These are phyloP conservation scores for Actias luna DNA, from an alignment of 2,888 invertebrate species.

Conservation along the genomic window DNA sequence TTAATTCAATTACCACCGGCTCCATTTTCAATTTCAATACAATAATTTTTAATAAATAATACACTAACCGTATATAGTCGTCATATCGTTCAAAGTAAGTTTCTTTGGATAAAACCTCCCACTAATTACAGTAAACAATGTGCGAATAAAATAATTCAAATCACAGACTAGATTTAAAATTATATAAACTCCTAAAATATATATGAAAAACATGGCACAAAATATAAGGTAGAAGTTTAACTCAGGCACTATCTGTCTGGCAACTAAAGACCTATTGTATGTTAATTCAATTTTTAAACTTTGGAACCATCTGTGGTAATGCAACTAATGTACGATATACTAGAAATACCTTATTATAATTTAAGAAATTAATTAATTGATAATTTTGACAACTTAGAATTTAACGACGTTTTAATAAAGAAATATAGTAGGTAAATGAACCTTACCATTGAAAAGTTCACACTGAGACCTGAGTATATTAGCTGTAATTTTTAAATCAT, in stretches of 20 bases:
- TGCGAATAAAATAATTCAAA: constrained; percentile 87
- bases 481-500: no score
- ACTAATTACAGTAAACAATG: constrained; percentile 84
- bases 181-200: constrained; percentile 43
- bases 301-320: background rate
- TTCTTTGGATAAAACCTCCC: constrained; percentile 85
- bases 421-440: no score
- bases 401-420: no score
- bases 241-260: background rate
- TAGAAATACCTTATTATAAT: no score
- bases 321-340: background rate
- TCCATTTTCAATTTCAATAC: background rate
- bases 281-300: background rate
- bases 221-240: background rate
- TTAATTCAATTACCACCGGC: background rate
- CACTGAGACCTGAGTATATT: no score
- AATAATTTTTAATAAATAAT: background rate
- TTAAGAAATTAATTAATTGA: no score
- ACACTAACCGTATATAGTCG: constrained; percentile 85
- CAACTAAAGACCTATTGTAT: background rate
- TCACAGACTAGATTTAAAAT: constrained; percentile 84
- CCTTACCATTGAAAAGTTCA: no score
- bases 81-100: constrained; percentile 84
- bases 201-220: constrained; percentile 12
- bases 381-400: no score